Evolutionary conservation across 2,888 invertebrate genomes (phyloP).

Genomic region (Ernsta delagoae): DNA sequence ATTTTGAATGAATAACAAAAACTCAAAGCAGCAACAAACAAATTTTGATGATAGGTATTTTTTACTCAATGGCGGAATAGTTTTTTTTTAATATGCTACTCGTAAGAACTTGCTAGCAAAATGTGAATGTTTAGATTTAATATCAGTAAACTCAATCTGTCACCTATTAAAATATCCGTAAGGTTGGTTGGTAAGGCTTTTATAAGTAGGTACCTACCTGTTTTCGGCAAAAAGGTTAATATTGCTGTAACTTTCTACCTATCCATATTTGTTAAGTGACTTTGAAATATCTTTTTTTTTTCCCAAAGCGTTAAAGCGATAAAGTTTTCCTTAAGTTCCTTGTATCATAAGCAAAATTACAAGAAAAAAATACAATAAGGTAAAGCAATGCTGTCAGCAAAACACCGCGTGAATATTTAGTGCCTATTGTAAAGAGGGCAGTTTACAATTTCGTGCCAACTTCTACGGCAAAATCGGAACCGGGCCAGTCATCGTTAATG

Average conservation of each 20-base stretch:
- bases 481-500: slow-evolving; percentile 78
- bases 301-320: no score
- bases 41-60: not conserved
- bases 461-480: slow-evolving; percentile 74
- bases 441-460: slow-evolving; percentile 84
- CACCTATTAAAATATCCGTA: no score
- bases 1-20: slow-evolving; percentile 37
- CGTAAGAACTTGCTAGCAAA: no score
- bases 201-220: no score
- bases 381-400: slow-evolving; percentile 9
- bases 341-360: not conserved
- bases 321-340: no score
- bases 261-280: no score
- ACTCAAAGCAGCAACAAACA: slow-evolving; percentile 7
- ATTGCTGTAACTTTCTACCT: no score
- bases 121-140: no score
- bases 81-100: not conserved
- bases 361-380: slow-evolving; percentile 8
- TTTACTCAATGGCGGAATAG: not conserved
- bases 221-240: no score
- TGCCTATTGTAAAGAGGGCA: slow-evolving; percentile 79
- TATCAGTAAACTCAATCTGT: no score
- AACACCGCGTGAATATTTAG: slow-evolving; percentile 57
- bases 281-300: no score
- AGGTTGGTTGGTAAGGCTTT: no score